These are phyloP conservation scores for Gallinago paraguaiae DNA, from an alignment of 2,113 vertebrate species.

Conservation along the genomic window DNA sequence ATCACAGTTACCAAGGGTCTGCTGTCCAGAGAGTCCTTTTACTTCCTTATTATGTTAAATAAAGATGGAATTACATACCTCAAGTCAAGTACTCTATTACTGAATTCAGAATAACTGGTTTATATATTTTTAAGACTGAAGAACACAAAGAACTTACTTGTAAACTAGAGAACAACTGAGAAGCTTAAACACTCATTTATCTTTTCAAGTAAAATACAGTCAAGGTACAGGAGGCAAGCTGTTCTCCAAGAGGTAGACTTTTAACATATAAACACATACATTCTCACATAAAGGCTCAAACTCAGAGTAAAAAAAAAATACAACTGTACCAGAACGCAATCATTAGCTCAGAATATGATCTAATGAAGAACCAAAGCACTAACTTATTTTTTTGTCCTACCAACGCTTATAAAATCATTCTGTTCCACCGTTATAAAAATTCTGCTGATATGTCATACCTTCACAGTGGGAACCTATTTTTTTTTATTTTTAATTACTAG, in stretches of 20 bases:
- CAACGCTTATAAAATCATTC: neutral
- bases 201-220: neutral
- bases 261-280: neutral
- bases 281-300: neutral
- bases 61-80: neutral
- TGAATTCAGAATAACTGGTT: neutral
- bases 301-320: neutral
- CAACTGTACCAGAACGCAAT: neutral
- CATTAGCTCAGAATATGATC: neutral
- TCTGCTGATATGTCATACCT: neutral
- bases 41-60: neutral
- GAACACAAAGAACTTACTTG: neutral
- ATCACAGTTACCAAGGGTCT: neutral
- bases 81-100: neutral
- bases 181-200: neutral
- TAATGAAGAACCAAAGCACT: neutral
- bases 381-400: neutral
- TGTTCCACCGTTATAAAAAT: neutral
- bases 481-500: conserved; percentile 35
- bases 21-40: neutral
- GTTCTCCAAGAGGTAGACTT: neutral
- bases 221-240: neutral
- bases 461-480: neutral
- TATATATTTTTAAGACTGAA: neutral
- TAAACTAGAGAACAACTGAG: neutral